A percentile compares a stretch with the other conserved stretches of the same genome.
These are phyloP conservation scores for Ciconia boyciana DNA, from an alignment of 2,113 vertebrate genomes.

Conservation along the genomic window DNA sequence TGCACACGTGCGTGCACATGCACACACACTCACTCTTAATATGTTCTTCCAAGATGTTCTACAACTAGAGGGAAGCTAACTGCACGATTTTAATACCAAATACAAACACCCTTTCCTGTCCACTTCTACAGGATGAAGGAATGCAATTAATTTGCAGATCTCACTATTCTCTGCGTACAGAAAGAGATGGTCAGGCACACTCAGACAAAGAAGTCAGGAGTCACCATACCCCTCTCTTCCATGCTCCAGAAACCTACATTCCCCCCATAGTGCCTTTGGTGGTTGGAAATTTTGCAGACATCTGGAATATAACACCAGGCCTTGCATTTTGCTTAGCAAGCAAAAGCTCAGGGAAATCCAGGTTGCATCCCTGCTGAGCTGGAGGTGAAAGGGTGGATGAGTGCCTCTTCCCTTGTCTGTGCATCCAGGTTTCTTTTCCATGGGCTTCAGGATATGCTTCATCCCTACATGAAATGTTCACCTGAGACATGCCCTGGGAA, in stretches of 20 bases:
- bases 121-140: not conserved
- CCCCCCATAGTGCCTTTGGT: not conserved
- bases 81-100: not conserved
- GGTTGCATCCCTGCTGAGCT: not conserved
- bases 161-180: not conserved
- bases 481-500: not conserved
- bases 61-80: not conserved
- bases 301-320: not conserved
- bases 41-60: not conserved
- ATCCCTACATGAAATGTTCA: not conserved
- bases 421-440: not conserved
- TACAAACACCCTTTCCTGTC: not conserved
- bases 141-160: not conserved
- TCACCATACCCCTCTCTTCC: no score
- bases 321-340: not conserved
- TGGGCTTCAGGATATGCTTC: not conserved
- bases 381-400: not conserved
- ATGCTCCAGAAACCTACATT: not conserved
- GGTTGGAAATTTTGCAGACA: not conserved
- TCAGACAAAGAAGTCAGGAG: not conserved
- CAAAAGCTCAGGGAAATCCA: not conserved
- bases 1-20: accelerated
- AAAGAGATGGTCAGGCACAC: not conserved
- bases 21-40: not conserved
- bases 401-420: not conserved